Conservation (phyloP, 2,797 vertebrate species). For the Setipinna tenuifilis region DNA sequence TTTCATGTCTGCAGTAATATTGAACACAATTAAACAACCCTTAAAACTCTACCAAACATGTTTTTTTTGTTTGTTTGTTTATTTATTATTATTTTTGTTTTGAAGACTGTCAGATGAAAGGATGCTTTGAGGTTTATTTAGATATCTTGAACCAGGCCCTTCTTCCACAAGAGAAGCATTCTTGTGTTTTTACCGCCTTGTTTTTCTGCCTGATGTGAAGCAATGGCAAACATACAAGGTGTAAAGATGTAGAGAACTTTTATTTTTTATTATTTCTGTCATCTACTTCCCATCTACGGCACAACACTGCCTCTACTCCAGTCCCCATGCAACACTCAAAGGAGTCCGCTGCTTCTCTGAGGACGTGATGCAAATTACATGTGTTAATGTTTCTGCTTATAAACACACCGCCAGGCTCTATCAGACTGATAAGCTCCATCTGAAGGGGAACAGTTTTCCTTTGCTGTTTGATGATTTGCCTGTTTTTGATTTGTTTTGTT, state of each 20-base stretch:
- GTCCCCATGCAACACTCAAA: constrained; percentile 30
- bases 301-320: constrained; percentile 28
- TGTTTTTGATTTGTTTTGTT: neutral
- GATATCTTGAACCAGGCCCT: constrained; percentile 38
- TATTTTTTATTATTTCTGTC: constrained; percentile 20
- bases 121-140: constrained; percentile 24
- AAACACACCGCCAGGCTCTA: neutral
- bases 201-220: constrained; percentile 9
- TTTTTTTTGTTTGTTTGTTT: no score
- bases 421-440: neutral
- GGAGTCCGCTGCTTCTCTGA: constrained; percentile 28
- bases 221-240: constrained; percentile 11
- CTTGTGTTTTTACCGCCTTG: neutral
- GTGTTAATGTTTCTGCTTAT: neutral
- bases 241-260: constrained; percentile 31
- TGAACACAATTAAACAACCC: no score
- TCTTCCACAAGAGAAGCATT: constrained; percentile 20
- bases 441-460: neutral
- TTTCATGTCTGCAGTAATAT: no score
- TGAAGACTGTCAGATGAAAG: constrained; percentile 33
- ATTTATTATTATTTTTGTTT: no score
- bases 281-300: constrained; percentile 29
- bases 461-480: neutral
- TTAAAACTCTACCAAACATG: no score
- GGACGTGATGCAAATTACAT: constrained; percentile 1